Evolutionary conservation across 2,797 vertebrate species (phyloP), one percentile per base, ranked within the genome.

Genomic region (Diplodus sargus): DNA sequence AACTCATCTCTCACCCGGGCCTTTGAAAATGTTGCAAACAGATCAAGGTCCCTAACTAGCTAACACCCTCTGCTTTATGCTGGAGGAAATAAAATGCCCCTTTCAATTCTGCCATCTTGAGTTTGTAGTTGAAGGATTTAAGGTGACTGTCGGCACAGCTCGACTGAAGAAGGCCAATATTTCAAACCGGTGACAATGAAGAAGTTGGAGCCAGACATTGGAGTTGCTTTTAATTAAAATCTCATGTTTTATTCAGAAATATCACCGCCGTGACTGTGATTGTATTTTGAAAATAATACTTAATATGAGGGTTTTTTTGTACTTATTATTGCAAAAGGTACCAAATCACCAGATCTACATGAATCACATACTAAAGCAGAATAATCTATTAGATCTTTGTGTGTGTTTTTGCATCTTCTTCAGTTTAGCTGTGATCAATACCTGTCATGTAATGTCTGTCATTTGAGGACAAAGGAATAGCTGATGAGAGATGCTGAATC

Each of bases 1-100:
- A 83, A 87, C 52, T 52, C 13, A 13, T 76, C 76, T 86, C 57
- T 56, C n/a, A 76, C 56, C 51, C 47, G 1, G 20, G n/a, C 69
- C 70, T 88, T 88, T 88, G 80, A 88, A 83, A 78, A 67, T 6
- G 45, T 72, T 70, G 53, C 65, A 70, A 70, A 72, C 18, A 28
- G 66, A 82, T 85, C 83, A 84, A 85, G 70, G 76, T 67, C 30
- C 58, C 52, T 62, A 85, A 88, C 82, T 10, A 72, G 76, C 71
- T 49, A 53, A 82, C 68, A 69, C 74, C 42, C 56, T 62, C 9
- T 8, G 1, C 70, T 78, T 70, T 14, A 74, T 62, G 18, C 64
- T 0, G 18, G 34, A 60, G 70, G 25, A 80, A 80, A 60, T 22
- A 39, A 67, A 82, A 57, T 15, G 60, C 49, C 68, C 39, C n/a